Evolutionary conservation across 30 jellyfish, hydroid and myxozoan species (phyloP).

Genomic region (Cassiopea xamachana): DNA sequence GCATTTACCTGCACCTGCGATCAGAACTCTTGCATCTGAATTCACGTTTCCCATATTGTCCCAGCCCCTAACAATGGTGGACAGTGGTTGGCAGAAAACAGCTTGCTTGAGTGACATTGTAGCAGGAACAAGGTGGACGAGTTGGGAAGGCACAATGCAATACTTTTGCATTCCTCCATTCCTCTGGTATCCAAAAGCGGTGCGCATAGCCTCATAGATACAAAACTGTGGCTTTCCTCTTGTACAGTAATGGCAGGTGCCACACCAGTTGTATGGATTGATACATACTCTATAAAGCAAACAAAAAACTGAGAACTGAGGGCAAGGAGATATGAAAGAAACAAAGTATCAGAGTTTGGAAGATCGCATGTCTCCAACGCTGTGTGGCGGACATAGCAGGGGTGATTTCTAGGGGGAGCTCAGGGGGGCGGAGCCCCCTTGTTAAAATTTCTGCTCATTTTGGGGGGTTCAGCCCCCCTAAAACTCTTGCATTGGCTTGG

Average conservation of each 20-base stretch:
- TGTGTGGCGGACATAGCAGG: too few species aligned
- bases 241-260: constrained; percentile 83
- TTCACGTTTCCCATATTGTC: constrained; percentile 81
- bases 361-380: too few species aligned
- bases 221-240: constrained; percentile 93
- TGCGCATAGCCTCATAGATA: constrained; percentile 78
- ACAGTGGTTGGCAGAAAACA: constrained; percentile 87
- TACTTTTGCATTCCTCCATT: constrained; percentile 89
- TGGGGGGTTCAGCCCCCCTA: too few species aligned
- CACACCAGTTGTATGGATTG: constrained; percentile 86
- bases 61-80: constrained; percentile 89
- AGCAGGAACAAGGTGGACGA: constrained; percentile 74
- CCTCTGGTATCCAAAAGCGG: constrained; percentile 83
- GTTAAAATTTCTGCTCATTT: too few species aligned
- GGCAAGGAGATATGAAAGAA: too few species aligned
- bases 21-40: constrained; percentile 72
- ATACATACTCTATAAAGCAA: constrained; percentile 74
- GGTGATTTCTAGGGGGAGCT: too few species aligned
- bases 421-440: too few species aligned
- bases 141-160: constrained; percentile 73
- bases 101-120: constrained; percentile 78
- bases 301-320: background rate
- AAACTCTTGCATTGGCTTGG: too few species aligned
- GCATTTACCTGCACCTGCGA: constrained; percentile 88
- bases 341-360: background rate